A percentile compares a stretch with the other conserved stretches of the same genome.
Conservation (phyloP, 1,140 invertebrate species). For the Hyposmocoma kahamanoa region DNA sequence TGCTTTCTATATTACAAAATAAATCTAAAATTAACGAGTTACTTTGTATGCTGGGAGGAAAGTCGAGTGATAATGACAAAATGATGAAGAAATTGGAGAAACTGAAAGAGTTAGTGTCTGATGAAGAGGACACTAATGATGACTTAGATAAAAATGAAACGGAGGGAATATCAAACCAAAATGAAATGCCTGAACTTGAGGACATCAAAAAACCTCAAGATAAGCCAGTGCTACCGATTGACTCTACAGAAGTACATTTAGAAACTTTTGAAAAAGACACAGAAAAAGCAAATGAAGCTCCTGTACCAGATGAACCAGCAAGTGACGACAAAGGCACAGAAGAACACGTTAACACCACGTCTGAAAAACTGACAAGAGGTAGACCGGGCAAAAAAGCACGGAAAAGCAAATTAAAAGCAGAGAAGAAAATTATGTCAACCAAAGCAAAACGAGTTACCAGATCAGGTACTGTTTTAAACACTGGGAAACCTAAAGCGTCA, state of each 20-base stretch:
- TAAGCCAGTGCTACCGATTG: no score
- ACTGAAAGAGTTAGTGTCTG: constrained; percentile 61
- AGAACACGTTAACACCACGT: constrained; percentile 10
- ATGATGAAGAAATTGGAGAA: constrained; percentile 39
- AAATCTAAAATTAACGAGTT: constrained; percentile 60
- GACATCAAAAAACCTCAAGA: constrained; percentile 10
- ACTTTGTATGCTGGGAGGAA: constrained; percentile 37
- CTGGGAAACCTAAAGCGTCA: constrained; percentile 29
- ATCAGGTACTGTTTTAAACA: constrained; percentile 17
- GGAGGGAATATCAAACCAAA: background rate
- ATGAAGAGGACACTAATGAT: constrained; percentile 35
- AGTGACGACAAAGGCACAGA: constrained; percentile 10
- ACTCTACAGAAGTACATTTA: background rate
- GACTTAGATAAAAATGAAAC: constrained; percentile 2
- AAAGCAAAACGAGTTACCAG: constrained; percentile 30
- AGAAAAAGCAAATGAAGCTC: constrained; percentile 7
- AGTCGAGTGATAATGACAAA: constrained; percentile 50
- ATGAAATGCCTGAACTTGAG: constrained; percentile 8
- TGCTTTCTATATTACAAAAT: constrained; percentile 57
- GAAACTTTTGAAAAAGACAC: constrained; percentile 16
- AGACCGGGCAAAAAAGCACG: constrained; percentile 14
- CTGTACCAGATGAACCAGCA: background rate
- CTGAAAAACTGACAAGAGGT: constrained; percentile 6
- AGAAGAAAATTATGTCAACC: constrained; percentile 8
- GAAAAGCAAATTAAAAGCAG: constrained; percentile 21